These are phyloP conservation scores for Grammatotria lemairii DNA, from an alignment of 2,113 vertebrate species.

Conservation along the genomic window DNA sequence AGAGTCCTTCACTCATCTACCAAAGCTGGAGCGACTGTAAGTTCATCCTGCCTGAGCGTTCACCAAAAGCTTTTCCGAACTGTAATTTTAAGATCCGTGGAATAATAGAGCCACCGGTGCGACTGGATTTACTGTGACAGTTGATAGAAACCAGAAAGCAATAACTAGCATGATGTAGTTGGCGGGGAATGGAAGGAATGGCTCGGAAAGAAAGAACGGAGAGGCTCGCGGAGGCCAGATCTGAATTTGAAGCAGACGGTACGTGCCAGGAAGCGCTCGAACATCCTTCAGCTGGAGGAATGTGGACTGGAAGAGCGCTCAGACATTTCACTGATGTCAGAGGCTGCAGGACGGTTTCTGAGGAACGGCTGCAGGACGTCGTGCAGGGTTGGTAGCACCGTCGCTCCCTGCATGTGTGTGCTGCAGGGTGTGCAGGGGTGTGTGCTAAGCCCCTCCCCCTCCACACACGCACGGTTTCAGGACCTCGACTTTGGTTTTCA, in stretches of 20 bases:
- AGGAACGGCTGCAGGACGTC: not conserved
- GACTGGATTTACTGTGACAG: not conserved
- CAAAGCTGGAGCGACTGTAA: conserved; percentile 96
- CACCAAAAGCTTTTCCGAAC: not conserved
- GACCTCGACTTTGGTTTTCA: not conserved
- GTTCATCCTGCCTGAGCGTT: conserved; percentile 41
- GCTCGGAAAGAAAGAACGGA: not conserved
- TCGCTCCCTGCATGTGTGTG: not conserved
- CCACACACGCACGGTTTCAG: not conserved
- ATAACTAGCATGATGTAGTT: not conserved
- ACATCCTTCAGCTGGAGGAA: not conserved
- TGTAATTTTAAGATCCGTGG: not conserved
- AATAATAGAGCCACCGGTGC: not conserved
- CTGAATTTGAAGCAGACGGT: not conserved
- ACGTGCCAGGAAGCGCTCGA: not conserved
- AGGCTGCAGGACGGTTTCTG: not conserved
- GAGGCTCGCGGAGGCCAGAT: not conserved
- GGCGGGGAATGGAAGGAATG: not conserved
- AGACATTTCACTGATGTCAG: not conserved
- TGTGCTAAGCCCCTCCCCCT: not conserved
- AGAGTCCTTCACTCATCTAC: conserved; percentile 89
- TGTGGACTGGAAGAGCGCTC: not conserved
- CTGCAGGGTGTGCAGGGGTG: not conserved
- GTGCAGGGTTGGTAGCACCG: not conserved
- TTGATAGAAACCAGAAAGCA: not conserved